Evolutionary conservation across 2,113 vertebrate species (phyloP), one percentile per base, ranked within the genome.

Genomic region (Elanoides forficatus): DNA sequence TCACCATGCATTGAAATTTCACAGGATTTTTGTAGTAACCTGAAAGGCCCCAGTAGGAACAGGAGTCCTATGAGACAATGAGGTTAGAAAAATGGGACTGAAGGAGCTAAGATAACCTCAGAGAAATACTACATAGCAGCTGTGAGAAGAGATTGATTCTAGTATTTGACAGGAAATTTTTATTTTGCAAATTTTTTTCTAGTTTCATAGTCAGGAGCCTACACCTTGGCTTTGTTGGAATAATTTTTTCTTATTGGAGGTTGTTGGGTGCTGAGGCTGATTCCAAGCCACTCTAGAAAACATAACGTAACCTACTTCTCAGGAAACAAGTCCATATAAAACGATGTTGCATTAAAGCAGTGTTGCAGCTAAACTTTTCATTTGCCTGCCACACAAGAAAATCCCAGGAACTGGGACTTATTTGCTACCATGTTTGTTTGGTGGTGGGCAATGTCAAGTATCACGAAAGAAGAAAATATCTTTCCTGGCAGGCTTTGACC

Each of bases 371-470:
- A 30, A 73, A 38, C 15, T 56, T 55, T 62, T 45, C 7, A 5
- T 4, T 4, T 59, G 27, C 15, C 40, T 73, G n/a, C 32, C 10
- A 7, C 0, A 3, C 13, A 78, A 59, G 9, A 47, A 66, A 36
- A 60, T 42, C 18, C 6, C 26, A 27, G 26, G 40, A 42, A 53
- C 15, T 23, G 30, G 30, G 26, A 55, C 11, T 73, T 36, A 15
- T 1, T 78, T 68, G 15, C n/a, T 43, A 13, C 5, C 6, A 43
- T 5, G 6, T 50, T 47, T 1, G 0, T 56, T 16, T 48, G 48
- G 16, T 50, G 22, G 48, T 73, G 27, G n/a, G 42, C n/a, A 67
- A 74, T 17, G 19, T 42, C 25, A 53, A 59, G 14, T 36, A 25
- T 7, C 22, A 59, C 27, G 47, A 60, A 48, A 67, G 16, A 89